Percentiles rank a stretch among this genome's conserved stretches.
phyloP scores from a whole-genome alignment of 2,797 vertebrate species.

The Falco cherrug region DNA sequence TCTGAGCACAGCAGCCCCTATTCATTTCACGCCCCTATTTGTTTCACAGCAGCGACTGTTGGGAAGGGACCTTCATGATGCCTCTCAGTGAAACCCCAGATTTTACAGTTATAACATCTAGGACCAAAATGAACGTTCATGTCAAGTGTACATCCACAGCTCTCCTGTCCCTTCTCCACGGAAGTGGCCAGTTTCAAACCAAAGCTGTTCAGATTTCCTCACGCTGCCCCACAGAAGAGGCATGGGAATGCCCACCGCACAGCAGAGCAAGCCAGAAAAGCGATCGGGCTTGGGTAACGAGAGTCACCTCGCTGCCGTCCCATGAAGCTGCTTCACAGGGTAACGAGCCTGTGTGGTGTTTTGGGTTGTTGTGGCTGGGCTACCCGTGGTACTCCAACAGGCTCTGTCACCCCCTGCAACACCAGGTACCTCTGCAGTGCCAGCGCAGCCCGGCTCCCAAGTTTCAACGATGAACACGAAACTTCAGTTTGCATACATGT shows the following conservation, averaged over 20 bases:
- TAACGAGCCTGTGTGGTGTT: fast-evolving
- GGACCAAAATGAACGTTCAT: not conserved
- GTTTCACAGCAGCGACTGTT: not conserved
- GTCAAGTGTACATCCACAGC: not conserved
- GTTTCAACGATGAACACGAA: not conserved
- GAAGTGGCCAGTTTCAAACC: not conserved
- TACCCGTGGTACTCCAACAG: not conserved
- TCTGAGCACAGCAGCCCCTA: not conserved
- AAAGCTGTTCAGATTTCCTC: not conserved
- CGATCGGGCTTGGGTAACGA: not conserved
- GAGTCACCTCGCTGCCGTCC: fast-evolving
- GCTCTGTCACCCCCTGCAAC: not conserved
- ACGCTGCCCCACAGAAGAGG: not conserved
- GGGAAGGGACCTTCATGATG: not conserved
- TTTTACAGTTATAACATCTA: not conserved
- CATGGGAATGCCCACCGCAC: not conserved
- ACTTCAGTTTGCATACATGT: not conserved
- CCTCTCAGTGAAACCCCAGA: not conserved
- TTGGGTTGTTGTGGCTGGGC: not conserved
- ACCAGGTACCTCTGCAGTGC: not conserved
- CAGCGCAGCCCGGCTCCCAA: not conserved
- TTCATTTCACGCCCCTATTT: not conserved
- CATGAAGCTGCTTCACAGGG: not conserved
- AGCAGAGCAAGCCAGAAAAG: not conserved
- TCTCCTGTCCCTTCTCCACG: not conserved